phyloP scores from a whole-genome alignment of 2,113 vertebrate genomes.

The Tragulus kanchil region DNA sequence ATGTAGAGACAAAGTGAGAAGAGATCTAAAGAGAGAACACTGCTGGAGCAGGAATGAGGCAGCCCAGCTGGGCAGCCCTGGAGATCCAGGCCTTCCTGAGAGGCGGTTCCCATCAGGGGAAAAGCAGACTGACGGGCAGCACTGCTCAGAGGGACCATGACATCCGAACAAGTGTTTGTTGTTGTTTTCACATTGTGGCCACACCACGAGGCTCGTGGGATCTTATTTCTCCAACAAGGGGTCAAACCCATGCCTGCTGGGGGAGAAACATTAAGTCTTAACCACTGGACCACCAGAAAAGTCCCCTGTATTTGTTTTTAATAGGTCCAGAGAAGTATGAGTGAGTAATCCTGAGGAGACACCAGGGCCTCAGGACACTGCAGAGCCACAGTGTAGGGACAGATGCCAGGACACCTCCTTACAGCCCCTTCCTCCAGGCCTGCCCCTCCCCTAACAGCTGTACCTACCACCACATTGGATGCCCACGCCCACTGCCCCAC shows the following conservation, averaged over 20 bases:
- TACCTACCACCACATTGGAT: background rate
- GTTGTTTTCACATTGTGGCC: background rate
- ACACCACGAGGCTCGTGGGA: background rate
- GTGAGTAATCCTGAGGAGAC: background rate
- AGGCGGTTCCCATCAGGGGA: background rate
- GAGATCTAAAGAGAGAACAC: background rate
- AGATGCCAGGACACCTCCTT: background rate
- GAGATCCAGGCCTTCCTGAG: too few species aligned
- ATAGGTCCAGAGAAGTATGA: background rate
- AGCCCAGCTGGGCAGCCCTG: fast-evolving
- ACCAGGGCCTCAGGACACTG: background rate
- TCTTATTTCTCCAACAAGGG: background rate
- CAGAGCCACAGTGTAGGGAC: background rate
- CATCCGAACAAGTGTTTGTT: background rate
- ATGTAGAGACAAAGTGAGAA: background rate
- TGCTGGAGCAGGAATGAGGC: background rate
- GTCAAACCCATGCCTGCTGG: background rate
- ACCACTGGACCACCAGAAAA: background rate
- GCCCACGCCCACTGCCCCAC: background rate
- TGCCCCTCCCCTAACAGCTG: background rate
- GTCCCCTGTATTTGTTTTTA: background rate
- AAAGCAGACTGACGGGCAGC: background rate
- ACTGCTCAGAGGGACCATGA: background rate
- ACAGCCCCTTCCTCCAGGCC: background rate
- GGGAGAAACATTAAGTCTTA: background rate